Base-by-base conservation (phyloP, 2,888 invertebrate genomes). In the Thymelicus lineola region DNA sequence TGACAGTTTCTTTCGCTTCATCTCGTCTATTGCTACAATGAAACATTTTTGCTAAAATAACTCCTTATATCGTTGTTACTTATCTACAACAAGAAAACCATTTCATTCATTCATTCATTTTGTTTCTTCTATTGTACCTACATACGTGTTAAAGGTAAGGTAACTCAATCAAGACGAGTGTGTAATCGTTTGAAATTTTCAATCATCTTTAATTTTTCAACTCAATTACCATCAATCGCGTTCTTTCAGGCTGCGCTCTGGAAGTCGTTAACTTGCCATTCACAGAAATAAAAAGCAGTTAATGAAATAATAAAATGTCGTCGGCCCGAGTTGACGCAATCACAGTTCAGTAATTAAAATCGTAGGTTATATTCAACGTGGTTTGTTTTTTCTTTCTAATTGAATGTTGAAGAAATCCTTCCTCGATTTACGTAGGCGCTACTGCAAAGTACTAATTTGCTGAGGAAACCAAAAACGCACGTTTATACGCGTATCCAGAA, bases 291-390 rank as follows among this genome's bases (percentile, higher is more conserved):
- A 86, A 87, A 84, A 79, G 77, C 77, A 81, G 79, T 77, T 85
- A 87, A 87, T 88, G 79, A 85, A 87, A 87, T 88, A 86, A 88
- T 83, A 80, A 80, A 78, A 76, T 79, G 76, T 76, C 81, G 80
- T 79, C 71, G 76, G 48, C 48, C 35, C 28, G 35, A 50, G 50
- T 58, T 58, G 38, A 63, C 63, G 38, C 63, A 58, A 69, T 63
- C 63, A 57, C 28, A 69, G 50, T 64, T 63, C 69, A 63, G 45
- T 63, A 50, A 69, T 69, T 69, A 59, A 69, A 63, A 38, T 62
- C 69, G 46, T n/a, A 55, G 61, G 61, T 55, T 58, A 58, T 4
- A 36, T 36, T 66, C 58, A 42, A 36, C 36, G 38, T 9, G 9
- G 38, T 38, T 38, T 38, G 38, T 38, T 38, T 38, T 38, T 6